These are phyloP conservation scores for Campoletis raptor DNA, from an alignment of 2,888 invertebrate genomes.

Conservation along the genomic window DNA sequence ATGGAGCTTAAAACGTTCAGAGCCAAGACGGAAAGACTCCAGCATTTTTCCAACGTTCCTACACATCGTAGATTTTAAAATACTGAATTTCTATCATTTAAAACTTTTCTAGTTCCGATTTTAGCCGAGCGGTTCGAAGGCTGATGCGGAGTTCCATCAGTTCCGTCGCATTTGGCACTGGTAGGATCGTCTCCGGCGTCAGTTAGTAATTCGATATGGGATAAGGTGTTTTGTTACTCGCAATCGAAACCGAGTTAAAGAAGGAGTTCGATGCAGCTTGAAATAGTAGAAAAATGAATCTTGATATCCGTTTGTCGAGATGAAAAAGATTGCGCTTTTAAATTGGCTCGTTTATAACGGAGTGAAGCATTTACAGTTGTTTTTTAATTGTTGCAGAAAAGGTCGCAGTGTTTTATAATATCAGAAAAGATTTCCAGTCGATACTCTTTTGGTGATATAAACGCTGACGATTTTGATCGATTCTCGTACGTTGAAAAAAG, in stretches of 20 bases:
- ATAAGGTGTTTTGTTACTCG: constrained; percentile 59
- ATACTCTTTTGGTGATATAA: not conserved
- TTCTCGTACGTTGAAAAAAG: not conserved
- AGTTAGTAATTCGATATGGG: constrained; percentile 57
- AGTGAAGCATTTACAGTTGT: not conserved
- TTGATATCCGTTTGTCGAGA: not conserved
- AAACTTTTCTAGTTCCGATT: not conserved
- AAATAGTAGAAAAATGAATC: constrained; percentile 42
- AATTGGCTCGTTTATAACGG: not conserved
- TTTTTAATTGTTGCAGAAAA: not conserved
- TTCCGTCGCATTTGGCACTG: constrained; percentile 18
- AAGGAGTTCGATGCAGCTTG: constrained; percentile 50
- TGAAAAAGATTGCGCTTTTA: not conserved
- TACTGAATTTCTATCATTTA: not conserved
- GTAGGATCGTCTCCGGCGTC: constrained; percentile 18
- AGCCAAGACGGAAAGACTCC: not conserved
- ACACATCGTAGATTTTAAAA: no score
- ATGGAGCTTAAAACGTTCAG: not conserved
- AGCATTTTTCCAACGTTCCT: no score
- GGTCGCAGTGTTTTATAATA: not conserved
- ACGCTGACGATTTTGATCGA: not conserved
- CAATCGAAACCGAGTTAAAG: constrained; percentile 42
- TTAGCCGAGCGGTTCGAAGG: not conserved
- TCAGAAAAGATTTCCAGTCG: not conserved
- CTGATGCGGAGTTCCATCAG: constrained; percentile 6